Percentiles rank a stretch among this genome's conserved stretches.
Conservation (phyloP, 2,113 vertebrate genomes). For the Nothobranchius kuhntae region DNA sequence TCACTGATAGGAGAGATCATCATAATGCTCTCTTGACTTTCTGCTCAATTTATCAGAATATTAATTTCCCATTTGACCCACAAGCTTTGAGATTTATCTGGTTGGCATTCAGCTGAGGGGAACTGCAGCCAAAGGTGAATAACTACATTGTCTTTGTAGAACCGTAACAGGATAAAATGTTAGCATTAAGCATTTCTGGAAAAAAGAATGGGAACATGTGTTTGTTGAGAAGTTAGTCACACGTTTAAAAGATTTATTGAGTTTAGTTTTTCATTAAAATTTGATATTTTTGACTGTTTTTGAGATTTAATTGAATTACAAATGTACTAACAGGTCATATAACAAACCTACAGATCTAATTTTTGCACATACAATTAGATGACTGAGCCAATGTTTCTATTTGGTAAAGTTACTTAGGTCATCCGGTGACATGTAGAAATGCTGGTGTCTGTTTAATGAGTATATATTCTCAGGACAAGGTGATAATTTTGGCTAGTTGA, state of each 20-base stretch:
- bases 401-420: constrained; percentile 25
- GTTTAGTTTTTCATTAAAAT: not conserved
- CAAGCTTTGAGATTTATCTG: constrained; percentile 60
- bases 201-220: not conserved
- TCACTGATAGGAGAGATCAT: constrained; percentile 39
- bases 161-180: not conserved
- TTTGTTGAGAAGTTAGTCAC: not conserved
- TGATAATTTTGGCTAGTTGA: constrained; percentile 11
- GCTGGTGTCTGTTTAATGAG: constrained; percentile 50
- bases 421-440: constrained; percentile 1
- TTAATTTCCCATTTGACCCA: constrained; percentile 59
- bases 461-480: constrained; percentile 12
- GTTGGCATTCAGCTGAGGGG: constrained; percentile 60
- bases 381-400: constrained; percentile 44
- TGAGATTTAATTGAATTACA: constrained; percentile 1
- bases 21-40: constrained; percentile 51
- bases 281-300: not conserved
- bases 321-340: constrained; percentile 9
- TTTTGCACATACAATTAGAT: constrained; percentile 23
- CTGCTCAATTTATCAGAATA: constrained; percentile 62
- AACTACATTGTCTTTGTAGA: not conserved
- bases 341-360: not conserved
- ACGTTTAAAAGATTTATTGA: not conserved
- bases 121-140: constrained; percentile 39
- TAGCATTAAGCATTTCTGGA: not conserved